Evolutionary conservation across 2,888 invertebrate genomes (phyloP).

Genomic region (Callimorpha dominula): DNA sequence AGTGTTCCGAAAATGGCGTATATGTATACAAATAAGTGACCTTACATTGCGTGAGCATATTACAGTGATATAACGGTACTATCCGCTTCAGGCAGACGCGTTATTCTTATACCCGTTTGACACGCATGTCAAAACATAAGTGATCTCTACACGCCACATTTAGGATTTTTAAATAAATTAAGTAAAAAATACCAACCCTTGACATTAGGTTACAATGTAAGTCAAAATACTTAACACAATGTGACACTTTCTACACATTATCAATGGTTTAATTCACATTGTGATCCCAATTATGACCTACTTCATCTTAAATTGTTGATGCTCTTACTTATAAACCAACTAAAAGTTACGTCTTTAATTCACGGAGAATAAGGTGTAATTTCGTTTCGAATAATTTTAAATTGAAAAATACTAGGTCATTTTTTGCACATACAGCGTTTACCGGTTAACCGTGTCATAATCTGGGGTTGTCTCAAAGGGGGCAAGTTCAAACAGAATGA

Average conservation of each 20-base stretch:
- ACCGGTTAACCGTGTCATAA: constrained; percentile 68
- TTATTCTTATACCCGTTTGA: constrained; percentile 49
- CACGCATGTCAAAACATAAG: constrained; percentile 55
- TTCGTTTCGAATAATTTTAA: constrained; percentile 23
- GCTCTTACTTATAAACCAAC: constrained; percentile 9
- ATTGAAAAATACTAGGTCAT: constrained; percentile 35
- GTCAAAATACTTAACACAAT: constrained; percentile 62
- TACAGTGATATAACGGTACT: constrained; percentile 36
- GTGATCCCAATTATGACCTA: constrained; percentile 67
- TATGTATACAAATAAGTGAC: constrained; percentile 11
- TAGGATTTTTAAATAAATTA: constrained; percentile 27
- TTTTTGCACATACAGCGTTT: constrained; percentile 44
- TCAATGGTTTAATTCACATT: constrained; percentile 64
- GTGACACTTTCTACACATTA: constrained; percentile 61
- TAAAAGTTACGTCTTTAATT: constrained; percentile 21
- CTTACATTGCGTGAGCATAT: constrained; percentile 42
- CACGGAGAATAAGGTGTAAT: constrained; percentile 33
- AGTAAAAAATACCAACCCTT: constrained; percentile 45
- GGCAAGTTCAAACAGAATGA: constrained; percentile 78
- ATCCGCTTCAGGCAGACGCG: constrained; percentile 35
- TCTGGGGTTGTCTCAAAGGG: constrained; percentile 64
- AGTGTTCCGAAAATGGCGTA: background rate
- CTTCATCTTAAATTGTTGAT: constrained; percentile 61
- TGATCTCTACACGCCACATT: constrained; percentile 47
- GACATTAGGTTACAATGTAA: constrained; percentile 55